Evolutionary conservation across 1,140 invertebrate species (phyloP).

Genomic region (Anastatus disparis): DNA sequence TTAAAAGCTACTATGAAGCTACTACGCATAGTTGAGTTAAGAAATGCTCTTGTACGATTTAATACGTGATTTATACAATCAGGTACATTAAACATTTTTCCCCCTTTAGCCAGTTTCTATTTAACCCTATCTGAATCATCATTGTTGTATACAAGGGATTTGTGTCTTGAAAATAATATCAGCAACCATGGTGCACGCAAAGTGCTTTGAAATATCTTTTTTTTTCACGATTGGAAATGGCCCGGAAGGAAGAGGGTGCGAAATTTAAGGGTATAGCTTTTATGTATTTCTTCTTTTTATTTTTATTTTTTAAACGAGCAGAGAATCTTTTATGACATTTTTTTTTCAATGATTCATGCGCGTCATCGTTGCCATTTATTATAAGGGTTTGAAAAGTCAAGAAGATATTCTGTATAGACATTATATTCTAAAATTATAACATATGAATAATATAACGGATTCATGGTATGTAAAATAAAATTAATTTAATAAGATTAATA

Average conservation of each 20-base stretch:
- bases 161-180: conserved; percentile 14
- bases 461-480: too few species aligned
- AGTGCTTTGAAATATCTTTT: neutral
- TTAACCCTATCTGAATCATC: conserved; percentile 9
- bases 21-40: conserved; percentile 16
- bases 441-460: too few species aligned
- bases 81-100: conserved; percentile 24
- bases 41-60: conserved; percentile 17
- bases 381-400: too few species aligned
- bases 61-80: conserved; percentile 33
- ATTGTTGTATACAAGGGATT: neutral
- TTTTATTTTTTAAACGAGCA: too few species aligned
- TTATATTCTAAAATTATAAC: too few species aligned
- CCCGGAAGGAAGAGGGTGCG: conserved; percentile 29
- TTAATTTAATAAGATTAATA: too few species aligned
- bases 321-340: too few species aligned
- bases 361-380: too few species aligned
- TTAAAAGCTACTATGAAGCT: conserved; percentile 7
- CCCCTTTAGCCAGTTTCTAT: too few species aligned
- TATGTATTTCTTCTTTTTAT: too few species aligned
- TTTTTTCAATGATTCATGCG: too few species aligned
- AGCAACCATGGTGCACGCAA: neutral
- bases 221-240: conserved; percentile 34
- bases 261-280: conserved; percentile 1
- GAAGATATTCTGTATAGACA: too few species aligned